Base-by-base conservation (phyloP, 2,888 invertebrate species). In the Gymnoscelis rufifasciata region DNA sequence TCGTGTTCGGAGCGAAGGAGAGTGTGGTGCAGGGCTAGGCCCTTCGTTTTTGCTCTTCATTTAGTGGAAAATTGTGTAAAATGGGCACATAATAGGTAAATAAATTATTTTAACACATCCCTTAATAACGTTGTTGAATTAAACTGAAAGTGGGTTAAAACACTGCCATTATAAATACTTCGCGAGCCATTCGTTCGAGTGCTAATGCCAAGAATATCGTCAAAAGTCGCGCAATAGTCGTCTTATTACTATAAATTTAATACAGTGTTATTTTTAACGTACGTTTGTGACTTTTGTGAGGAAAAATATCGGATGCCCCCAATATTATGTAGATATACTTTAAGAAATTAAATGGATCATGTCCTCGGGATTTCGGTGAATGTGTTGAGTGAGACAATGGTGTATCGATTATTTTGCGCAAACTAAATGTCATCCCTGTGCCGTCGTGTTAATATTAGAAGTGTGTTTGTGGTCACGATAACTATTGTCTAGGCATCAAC, bases 31-130 rank as follows among this genome's bases (percentile, higher is more conserved):
- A 84, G 86, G 88, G 86, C 86, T 73, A 72, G 81, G 86, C 86
- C 87, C 83, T 83, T 81, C 79, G 77, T 77, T 81, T 86, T 83
- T 80, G 70, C 71, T 83, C 76, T 83, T 81, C 82, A 78, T 78
- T 76, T 72, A 69, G 74, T 75, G 73, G 68, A 74, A 80, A 72
- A 75, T 73, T 71, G 80, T 79, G 77, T 83, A 88, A 87, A 88
- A 89, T 89, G 88, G 87, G 87, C 81, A 88, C 87, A 78, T 88
- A 83, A 84, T 86, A 83, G 88, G 88, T 89, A 87, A 86, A 78
- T 78, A 72, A 66, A 53, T 62, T 69, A 69, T 73, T 69, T 19
- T 62, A 74, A 52, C 42, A 41, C 43, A 37, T 52, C 44, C 53
- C 40, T 35, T 47, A 3, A 35, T 51, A 41, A 50, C 45, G 14